phyloP scores from a whole-genome alignment of 37 sponge, comb jelly and placozoan genomes.

The Halisarca cf. caerulea region DNA sequence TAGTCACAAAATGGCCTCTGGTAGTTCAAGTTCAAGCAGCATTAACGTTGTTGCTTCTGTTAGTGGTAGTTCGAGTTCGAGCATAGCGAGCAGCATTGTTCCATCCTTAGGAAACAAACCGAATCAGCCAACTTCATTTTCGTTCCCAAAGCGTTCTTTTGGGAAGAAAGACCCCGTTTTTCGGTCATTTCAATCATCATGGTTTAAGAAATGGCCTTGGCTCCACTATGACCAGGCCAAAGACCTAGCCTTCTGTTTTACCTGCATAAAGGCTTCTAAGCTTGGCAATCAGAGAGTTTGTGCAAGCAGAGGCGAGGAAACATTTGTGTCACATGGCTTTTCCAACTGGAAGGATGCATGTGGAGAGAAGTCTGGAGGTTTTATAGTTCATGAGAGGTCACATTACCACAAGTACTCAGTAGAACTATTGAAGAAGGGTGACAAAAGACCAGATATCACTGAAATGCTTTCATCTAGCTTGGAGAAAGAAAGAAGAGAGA shows the following conservation, averaged over 20 bases:
- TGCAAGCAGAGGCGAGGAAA: not conserved
- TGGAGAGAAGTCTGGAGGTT: constrained; percentile 31
- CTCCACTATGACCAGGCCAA: no score
- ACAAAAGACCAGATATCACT: no score
- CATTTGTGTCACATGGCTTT: constrained; percentile 12
- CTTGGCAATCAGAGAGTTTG: not conserved
- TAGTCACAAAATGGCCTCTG: not conserved
- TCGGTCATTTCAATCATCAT: no score
- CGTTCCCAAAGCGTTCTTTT: no score
- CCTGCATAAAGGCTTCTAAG: no score
- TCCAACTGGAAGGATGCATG: constrained; percentile 42
- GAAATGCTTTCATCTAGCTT: no score
- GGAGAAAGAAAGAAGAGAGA: not conserved
- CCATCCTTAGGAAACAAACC: not conserved
- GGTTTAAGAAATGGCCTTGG: no score
- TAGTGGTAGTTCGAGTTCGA: not conserved
- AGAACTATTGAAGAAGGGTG: no score
- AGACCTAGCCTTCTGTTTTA: no score
- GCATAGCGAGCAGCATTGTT: not conserved
- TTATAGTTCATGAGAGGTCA: constrained; percentile 27
- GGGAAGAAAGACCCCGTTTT: no score
- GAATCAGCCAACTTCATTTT: no score
- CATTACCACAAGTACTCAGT: not conserved
- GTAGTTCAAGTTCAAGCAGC: not conserved
- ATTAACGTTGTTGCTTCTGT: not conserved